phyloP scores from a whole-genome alignment of 2,888 invertebrate species.

The Brachylomia viminalis region DNA sequence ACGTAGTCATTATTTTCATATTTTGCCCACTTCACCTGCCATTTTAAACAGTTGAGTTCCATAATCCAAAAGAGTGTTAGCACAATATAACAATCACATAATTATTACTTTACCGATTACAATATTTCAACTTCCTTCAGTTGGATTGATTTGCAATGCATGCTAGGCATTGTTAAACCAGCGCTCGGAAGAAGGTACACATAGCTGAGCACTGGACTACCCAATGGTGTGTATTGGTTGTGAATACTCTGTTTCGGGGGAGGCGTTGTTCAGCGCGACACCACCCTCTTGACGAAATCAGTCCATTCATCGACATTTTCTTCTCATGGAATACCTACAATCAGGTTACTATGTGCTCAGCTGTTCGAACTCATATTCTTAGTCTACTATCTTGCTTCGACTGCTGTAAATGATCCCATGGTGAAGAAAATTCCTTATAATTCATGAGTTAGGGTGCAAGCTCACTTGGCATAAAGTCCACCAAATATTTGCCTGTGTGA shows the following conservation, averaged over 20 bases:
- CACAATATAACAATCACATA: too few relatives aligned
- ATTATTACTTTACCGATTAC: too few relatives aligned
- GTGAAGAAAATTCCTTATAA: not conserved
- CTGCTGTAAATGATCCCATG: not conserved
- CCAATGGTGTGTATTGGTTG: constrained; percentile 9
- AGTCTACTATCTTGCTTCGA: not conserved
- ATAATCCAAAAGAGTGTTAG: too few relatives aligned
- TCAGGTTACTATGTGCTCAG: not conserved
- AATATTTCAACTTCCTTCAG: too few relatives aligned
- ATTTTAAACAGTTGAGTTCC: too few relatives aligned
- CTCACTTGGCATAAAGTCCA: not conserved
- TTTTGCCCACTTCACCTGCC: too few relatives aligned
- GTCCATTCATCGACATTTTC: not conserved
- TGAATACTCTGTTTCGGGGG: not conserved
- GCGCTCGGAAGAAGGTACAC: not conserved
- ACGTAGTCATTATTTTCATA: too few relatives aligned
- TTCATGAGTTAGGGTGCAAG: not conserved
- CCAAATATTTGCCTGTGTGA: too few relatives aligned
- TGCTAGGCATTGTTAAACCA: not conserved
- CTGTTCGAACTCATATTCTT: not conserved
- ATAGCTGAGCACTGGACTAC: not conserved
- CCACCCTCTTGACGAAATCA: not conserved
- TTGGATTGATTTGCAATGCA: not conserved
- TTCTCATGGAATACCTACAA: not conserved
- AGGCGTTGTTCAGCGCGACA: not conserved